These are phyloP conservation scores for Pinna nobilis DNA, from an alignment of 1,140 invertebrate genomes.

Conservation along the genomic window DNA sequence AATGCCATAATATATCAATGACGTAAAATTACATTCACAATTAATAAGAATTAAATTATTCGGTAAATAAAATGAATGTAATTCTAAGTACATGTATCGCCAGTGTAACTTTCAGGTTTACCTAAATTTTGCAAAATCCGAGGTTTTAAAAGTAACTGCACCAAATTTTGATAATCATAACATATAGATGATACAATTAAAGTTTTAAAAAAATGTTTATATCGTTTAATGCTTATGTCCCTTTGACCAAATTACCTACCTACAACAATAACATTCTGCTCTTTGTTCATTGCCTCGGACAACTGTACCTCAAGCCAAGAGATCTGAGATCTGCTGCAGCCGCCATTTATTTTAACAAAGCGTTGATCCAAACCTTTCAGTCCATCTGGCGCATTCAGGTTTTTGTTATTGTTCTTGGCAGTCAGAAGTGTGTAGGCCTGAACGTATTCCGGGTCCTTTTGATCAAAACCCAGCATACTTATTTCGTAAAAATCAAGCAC, in stretches of 20 bases:
- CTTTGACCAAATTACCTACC: conserved; percentile 47
- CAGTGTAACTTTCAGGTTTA: background rate
- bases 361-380: conserved; percentile 56
- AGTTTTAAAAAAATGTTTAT: background rate
- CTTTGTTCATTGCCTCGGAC: conserved; percentile 51
- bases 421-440: conserved; percentile 25
- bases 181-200: background rate
- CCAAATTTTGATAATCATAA: background rate
- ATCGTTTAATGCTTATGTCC: background rate
- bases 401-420: conserved; percentile 62
- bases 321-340: conserved; percentile 64
- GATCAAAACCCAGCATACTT: conserved; percentile 62
- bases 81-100: background rate
- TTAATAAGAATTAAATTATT: too few relatives aligned
- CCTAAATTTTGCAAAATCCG: background rate
- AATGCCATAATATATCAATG: background rate
- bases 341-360: conserved; percentile 73
- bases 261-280: conserved; percentile 59
- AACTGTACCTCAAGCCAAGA: conserved; percentile 67
- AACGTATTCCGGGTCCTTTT: conserved; percentile 48
- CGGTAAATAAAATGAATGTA: background rate
- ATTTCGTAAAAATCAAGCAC: conserved; percentile 72
- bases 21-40: too few relatives aligned
- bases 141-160: background rate
- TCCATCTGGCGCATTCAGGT: conserved; percentile 64